Evolutionary conservation across 37 sponge, comb jelly and placozoan species (phyloP), one percentile per base, ranked within the genome.

Genomic region (Chondrosia reniformis): DNA sequence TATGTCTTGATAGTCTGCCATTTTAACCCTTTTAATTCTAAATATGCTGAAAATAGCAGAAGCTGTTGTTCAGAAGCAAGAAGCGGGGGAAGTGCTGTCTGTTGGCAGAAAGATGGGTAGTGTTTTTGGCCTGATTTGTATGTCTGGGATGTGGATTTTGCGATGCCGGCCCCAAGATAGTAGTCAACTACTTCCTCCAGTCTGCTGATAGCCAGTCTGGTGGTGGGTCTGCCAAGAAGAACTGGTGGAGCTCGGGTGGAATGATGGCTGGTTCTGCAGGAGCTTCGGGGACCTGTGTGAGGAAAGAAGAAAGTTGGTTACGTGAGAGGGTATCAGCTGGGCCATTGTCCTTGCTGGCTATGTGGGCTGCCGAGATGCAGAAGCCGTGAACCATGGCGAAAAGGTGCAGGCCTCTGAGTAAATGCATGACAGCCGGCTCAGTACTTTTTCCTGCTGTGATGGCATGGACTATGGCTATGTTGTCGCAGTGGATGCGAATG

Each of bases 141-240:
- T 19, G 61, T 30, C 30, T 30, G n/a, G 61, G 61, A 25, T 59
- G 61, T 85, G 63, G 90, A 85, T 32, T 63, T 66, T 37, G 89
- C 89, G 49, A 88, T 17, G 6, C 43, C 41, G 1, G 43, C 43
- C 27, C 66, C 4, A 8, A 61, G 2, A 33, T 65, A 22, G 0
- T 25, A 0, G n/a, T 83, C 76, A 59, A 59, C 30, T 6, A 25
- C 30, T 25, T 30, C 61, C 61, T 59, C 61, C 61, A 59, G 22
- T 6, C 61, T 7, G 30, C 28, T 25, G 61, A 59, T 25, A 59
- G 9, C 61, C 61, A 59, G 28, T 59, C 61, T 30, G 61, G 61
- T 7, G n/a, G n/a, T 24, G 49, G 71, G 49, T 66, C 17, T n/a
- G n/a, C n/a, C 22, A 59, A 13, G n/a, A 59, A 13, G 17, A 59